These are phyloP conservation scores for Plumapathes pennacea DNA, from an alignment of 92 coral and sea anemone genomes.

Conservation along the genomic window DNA sequence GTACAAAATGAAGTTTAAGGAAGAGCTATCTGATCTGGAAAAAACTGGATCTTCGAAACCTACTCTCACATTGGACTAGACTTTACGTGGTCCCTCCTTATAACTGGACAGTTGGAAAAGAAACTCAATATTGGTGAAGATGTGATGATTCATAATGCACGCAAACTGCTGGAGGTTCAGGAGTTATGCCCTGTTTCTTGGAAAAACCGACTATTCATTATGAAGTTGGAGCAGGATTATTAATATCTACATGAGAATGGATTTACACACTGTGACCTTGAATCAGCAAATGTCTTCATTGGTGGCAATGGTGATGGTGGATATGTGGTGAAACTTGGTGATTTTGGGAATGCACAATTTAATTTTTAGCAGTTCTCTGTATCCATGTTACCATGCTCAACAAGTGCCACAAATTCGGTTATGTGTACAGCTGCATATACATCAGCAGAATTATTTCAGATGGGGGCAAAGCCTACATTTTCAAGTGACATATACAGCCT, in stretches of 20 bases:
- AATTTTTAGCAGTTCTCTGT: conserved; percentile 33
- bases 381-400: too few relatives aligned
- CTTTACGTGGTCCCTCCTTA: conserved; percentile 23
- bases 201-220: conserved; percentile 3
- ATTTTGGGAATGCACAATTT: conserved; percentile 25
- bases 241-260: conserved; percentile 13
- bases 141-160: conserved; percentile 11
- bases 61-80: conserved; percentile 25
- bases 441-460: too few relatives aligned
- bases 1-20: conserved; percentile 20
- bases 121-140: conserved; percentile 11
- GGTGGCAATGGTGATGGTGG: conserved; percentile 27
- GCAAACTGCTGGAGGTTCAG: conserved; percentile 30
- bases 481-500: too few relatives aligned
- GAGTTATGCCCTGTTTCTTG: conserved; percentile 9
- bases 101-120: conserved; percentile 31
- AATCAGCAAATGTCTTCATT: conserved; percentile 28
- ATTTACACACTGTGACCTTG: conserved; percentile 24
- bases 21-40: conserved; percentile 28
- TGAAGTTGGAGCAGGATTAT: conserved; percentile 13
- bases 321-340: conserved; percentile 29
- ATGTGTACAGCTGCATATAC: too few relatives aligned
- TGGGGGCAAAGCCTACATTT: too few relatives aligned
- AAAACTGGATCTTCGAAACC: too few relatives aligned
- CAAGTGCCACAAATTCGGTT: too few relatives aligned